A percentile compares a stretch with the other conserved stretches of the same genome.
phyloP scores from a whole-genome alignment of 2,888 invertebrate species.

The Epirrita christyi region DNA sequence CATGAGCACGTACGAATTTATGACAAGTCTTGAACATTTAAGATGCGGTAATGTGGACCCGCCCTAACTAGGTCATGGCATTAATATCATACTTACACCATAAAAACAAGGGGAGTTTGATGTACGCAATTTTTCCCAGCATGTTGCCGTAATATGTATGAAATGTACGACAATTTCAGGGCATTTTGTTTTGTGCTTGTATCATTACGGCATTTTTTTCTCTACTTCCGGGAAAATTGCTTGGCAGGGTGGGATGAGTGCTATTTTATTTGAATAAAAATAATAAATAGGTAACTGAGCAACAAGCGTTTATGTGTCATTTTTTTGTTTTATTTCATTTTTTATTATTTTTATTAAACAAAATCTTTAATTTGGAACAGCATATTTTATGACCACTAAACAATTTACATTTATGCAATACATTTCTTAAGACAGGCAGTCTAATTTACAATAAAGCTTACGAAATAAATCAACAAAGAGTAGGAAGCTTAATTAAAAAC shows the following conservation, averaged over 20 bases:
- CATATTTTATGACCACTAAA: no score
- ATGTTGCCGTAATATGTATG: conserved; percentile 21
- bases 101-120: conserved; percentile 37
- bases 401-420: no score
- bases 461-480: no score
- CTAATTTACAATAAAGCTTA: no score
- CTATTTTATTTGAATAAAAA: not conserved
- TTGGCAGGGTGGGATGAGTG: conserved; percentile 3
- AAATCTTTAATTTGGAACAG: no score
- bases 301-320: no score
- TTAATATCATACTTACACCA: conserved; percentile 37
- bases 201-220: conserved; percentile 9
- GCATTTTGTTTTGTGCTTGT: conserved; percentile 16
- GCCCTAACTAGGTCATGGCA: conserved; percentile 36
- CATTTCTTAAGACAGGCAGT: no score
- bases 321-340: not conserved
- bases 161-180: conserved; percentile 19
- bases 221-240: conserved; percentile 10
- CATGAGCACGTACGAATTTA: conserved; percentile 28
- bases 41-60: conserved; percentile 22
- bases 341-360: no score
- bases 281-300: not conserved
- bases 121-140: conserved; percentile 31
- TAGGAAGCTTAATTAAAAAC: no score
- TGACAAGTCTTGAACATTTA: conserved; percentile 22